A percentile compares a stretch with the other conserved stretches of the same genome.
These are phyloP conservation scores for Molorchus minor DNA, from an alignment of 2,888 invertebrate species.

Conservation along the genomic window DNA sequence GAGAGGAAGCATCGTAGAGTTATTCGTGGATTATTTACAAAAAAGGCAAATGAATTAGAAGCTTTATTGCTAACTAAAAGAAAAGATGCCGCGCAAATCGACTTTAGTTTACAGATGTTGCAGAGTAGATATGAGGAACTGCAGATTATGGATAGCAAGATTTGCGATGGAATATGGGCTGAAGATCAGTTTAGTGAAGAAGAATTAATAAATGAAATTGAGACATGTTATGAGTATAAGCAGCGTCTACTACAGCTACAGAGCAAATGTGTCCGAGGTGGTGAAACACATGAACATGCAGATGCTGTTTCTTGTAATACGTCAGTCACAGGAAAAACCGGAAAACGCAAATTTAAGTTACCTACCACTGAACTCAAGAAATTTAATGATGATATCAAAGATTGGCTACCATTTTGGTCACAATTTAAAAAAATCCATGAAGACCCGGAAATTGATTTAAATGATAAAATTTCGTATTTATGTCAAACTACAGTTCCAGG, in stretches of 20 bases:
- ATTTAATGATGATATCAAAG: background rate
- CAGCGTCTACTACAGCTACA: background rate
- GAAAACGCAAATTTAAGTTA: background rate
- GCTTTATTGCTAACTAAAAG: background rate
- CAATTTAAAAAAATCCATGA: no score
- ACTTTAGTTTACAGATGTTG: background rate
- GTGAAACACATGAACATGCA: no score
- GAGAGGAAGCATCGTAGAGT: background rate
- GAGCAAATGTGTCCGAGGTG: no score
- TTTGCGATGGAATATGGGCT: no score
- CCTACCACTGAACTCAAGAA: no score
- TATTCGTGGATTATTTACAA: background rate
- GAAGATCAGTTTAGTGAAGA: no score
- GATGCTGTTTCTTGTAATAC: no score
- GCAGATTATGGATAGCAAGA: no score
- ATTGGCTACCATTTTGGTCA: background rate
- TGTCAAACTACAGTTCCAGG: background rate
- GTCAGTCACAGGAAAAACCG: background rate
- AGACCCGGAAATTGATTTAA: background rate
- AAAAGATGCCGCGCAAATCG: background rate
- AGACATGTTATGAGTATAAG: background rate
- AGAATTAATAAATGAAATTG: background rate
- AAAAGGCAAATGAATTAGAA: background rate
- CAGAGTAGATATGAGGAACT: no score
- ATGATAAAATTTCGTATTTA: background rate